Conservation (phyloP, 2,888 invertebrate genomes). For the Opisthograptis luteolata region DNA sequence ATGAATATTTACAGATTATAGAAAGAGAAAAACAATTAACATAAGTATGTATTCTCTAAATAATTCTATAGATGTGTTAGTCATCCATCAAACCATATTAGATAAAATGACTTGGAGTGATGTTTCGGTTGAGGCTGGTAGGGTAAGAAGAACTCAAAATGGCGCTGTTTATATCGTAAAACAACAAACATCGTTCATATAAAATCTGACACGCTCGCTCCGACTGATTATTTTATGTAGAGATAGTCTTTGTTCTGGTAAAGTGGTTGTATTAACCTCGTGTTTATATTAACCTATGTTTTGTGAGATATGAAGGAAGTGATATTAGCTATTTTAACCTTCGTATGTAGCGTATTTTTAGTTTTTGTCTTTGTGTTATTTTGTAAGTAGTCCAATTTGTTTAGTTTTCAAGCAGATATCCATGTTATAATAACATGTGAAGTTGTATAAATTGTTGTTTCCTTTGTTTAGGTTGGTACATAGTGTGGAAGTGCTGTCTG, state of each 20-base stretch:
- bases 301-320: conserved; percentile 79
- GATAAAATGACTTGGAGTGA: background rate
- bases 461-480: conserved; percentile 91
- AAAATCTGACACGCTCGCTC: conserved; percentile 45
- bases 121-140: conserved; percentile 6
- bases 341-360: conserved; percentile 79
- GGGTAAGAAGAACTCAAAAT: conserved; percentile 48
- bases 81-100: conserved; percentile 15
- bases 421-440: background rate
- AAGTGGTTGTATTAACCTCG: conserved; percentile 67
- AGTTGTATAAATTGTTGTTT: conserved; percentile 31
- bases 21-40: too few species aligned
- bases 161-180: conserved; percentile 49
- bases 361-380: conserved; percentile 80
- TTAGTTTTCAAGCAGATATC: background rate
- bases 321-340: conserved; percentile 79
- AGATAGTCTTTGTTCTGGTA: conserved; percentile 61
- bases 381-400: conserved; percentile 74
- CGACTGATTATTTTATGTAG: conserved; percentile 49
- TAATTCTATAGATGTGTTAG: too few species aligned
- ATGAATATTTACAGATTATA: too few species aligned
- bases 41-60: too few species aligned
- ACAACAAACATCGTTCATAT: conserved; percentile 43
- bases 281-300: conserved; percentile 64
- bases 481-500: conserved; percentile 95